Percentiles rank a stretch among this genome's conserved stretches.
phyloP scores from a whole-genome alignment of 2,797 vertebrate genomes.

The Gastrophryne carolinensis region DNA sequence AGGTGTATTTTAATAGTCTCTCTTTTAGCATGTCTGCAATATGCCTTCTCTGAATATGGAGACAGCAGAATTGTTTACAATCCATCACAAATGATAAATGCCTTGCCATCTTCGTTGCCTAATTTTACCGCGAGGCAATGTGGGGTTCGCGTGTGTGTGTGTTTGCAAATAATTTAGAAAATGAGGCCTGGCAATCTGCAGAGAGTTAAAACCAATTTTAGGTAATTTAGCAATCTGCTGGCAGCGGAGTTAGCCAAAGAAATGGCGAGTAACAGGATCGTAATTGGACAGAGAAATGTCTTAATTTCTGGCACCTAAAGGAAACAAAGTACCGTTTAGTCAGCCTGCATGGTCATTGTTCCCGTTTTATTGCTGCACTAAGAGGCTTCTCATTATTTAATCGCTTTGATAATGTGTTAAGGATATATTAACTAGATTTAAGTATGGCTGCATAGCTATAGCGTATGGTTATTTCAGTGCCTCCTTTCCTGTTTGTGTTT shows the following conservation, averaged over 20 bases:
- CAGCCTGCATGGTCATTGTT: not conserved
- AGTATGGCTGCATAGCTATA: not conserved
- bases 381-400: constrained; percentile 14
- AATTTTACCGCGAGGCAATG: not conserved
- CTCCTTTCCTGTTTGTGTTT: not conserved
- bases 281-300: constrained; percentile 7
- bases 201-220: constrained; percentile 16
- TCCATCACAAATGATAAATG: not conserved
- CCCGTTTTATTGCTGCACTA: not conserved
- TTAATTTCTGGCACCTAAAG: not conserved
- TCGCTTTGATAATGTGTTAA: constrained; percentile 15
- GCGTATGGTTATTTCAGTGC: not conserved
- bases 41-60: not conserved
- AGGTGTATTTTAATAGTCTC: too few species aligned
- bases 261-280: not conserved
- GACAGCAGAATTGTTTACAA: not conserved
- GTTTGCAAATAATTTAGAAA: constrained; percentile 6
- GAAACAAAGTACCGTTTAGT: not conserved
- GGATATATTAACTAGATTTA: constrained; percentile 16
- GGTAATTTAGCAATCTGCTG: constrained; percentile 26
- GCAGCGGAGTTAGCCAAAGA: not conserved
- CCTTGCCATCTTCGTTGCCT: not conserved
- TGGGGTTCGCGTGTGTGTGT: constrained; percentile 12
- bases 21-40: not conserved
- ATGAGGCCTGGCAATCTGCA: not conserved